phyloP scores from a whole-genome alignment of 1,140 invertebrate genomes.

The Bombus affinis region DNA sequence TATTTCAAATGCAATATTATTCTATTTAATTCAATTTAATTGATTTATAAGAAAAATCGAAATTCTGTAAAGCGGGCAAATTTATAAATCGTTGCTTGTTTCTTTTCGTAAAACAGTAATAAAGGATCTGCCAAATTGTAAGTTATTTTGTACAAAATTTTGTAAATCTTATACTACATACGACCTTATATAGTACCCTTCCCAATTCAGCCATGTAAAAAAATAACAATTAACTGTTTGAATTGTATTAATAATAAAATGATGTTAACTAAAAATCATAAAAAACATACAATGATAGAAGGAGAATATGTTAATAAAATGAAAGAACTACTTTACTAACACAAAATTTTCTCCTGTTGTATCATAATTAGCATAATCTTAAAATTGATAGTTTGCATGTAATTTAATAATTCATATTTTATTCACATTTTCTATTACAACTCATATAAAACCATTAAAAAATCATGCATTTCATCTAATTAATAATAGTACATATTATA shows the following conservation, averaged over 20 bases:
- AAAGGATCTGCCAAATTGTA: constrained; percentile 7
- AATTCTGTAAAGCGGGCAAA: constrained; percentile 69
- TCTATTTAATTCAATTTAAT: not conserved
- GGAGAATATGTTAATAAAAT: not conserved
- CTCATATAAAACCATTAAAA: not conserved
- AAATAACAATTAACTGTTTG: constrained; percentile 23
- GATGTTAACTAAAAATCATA: not conserved
- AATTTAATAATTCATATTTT: not conserved
- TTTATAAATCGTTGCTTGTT: constrained; percentile 46
- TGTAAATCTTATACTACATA: constrained; percentile 22
- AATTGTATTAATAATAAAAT: constrained; percentile 4
- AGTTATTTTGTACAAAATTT: not conserved
- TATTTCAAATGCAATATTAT: constrained; percentile 29
- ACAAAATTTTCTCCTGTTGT: not conserved
- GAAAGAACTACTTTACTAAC: not conserved
- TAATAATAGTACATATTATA: constrained; percentile 1
- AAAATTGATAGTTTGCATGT: not conserved
- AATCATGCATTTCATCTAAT: not conserved
- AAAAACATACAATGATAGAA: not conserved
- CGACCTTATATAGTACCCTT: constrained; percentile 77
- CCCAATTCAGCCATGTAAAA: constrained; percentile 76
- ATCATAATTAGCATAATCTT: not conserved
- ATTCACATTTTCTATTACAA: not conserved
- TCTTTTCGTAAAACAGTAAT: constrained; percentile 25
- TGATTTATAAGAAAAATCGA: constrained; percentile 1